A percentile compares a stretch with the other conserved stretches of the same genome.
Conservation (phyloP, 2,888 invertebrate genomes). For the Hipparchia semele region DNA sequence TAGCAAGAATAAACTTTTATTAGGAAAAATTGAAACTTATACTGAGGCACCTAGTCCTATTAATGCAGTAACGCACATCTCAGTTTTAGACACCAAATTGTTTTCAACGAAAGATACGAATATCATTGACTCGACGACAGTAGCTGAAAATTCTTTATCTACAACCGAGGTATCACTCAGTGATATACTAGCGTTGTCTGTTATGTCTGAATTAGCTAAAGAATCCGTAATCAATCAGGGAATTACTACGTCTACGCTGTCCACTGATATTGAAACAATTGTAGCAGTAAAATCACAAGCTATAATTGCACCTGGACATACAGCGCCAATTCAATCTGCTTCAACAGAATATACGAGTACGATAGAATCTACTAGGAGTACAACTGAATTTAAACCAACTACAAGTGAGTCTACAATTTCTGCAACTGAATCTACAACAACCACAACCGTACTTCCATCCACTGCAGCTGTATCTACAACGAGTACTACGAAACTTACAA, state of each 20-base stretch:
- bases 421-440: too few relatives aligned
- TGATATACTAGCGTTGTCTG: background rate
- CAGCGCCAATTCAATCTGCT: background rate
- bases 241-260: background rate
- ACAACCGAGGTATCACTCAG: too few relatives aligned
- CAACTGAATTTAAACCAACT: background rate
- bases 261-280: background rate
- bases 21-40: background rate
- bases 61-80: too few relatives aligned
- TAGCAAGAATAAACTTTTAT: background rate
- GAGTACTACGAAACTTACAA: background rate
- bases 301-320: background rate
- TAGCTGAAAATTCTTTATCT: background rate
- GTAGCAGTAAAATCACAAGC: background rate
- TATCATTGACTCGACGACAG: background rate
- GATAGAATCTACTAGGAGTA: constrained; percentile 3
- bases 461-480: too few relatives aligned
- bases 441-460: too few relatives aligned
- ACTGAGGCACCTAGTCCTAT: too few relatives aligned
- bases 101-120: background rate
- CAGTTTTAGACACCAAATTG: background rate
- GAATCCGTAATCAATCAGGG: background rate
- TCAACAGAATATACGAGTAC: background rate
- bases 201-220: background rate
- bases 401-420: too few relatives aligned